Evolutionary conservation across 2,113 vertebrate genomes (phyloP), one percentile per base, ranked within the genome.

Genomic region (Myiopsitta monachus): DNA sequence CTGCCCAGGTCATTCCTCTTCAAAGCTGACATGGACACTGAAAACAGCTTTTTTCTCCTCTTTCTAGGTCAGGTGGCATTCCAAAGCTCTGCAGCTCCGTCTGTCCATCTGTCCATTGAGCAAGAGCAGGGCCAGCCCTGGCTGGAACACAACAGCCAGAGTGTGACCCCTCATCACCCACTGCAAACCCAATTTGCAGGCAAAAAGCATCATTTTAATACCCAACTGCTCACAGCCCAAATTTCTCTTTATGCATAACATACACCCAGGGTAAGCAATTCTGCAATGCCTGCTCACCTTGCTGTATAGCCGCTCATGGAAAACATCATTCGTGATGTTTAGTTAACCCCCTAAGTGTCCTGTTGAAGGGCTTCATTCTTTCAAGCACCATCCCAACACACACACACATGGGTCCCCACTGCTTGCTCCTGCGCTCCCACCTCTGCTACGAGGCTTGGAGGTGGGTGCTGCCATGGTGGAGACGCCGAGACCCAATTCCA

Each of bases 381-480:
- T 12, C 64, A 38, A 68, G 31, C 23, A 4, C 75, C 49, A 14
- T 30, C 80, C 26, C 52, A 46, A 38, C 9, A 4, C 43, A 39
- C 7, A 39, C 7, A 10, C 0, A 0, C 8, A 3, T 0, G 3
- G 1, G 36, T 70, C 10, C 30, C 17, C 6, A 2, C 1, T 3
- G 63, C 57, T 23, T 1, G 19, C 39, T 38, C 33, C 4, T 7
- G 33, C 2, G 12, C 36, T 36, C 39, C 51, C 4, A 6, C 17
- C 55, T 55, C 76, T 24, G 36, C 59, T 5, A 3, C 10, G 3
- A 44, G 49, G 27, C 3, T 3, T 1, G 5, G 51, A 54, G 33
- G 3, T 3, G 63, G 28, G 8, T 24, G 52, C 3, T 38, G 72
- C 49, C 2, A 4, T 1, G 17, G 12, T 0, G 1, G 57, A 5